These are phyloP conservation scores for Podarcis raffonei DNA, from an alignment of 2,113 vertebrate genomes.

Conservation along the genomic window DNA sequence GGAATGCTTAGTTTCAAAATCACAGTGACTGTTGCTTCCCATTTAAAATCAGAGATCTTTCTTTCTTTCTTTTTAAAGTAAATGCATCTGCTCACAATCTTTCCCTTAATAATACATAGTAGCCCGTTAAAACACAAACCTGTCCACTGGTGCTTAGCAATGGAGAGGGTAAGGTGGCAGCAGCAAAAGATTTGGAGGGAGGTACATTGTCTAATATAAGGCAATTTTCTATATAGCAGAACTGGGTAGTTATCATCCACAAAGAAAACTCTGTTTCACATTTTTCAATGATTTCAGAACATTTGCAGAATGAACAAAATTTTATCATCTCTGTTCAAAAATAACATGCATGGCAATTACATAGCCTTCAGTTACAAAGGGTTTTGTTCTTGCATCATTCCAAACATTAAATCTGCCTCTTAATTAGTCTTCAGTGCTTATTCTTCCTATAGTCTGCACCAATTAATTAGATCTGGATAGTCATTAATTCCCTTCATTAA, in stretches of 20 bases:
- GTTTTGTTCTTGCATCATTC: background rate
- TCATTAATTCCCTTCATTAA: constrained; percentile 55
- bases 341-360: background rate
- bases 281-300: background rate
- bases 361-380: background rate
- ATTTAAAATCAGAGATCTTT: background rate
- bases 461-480: constrained; percentile 45
- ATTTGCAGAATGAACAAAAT: background rate
- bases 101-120: background rate
- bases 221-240: background rate
- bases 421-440: constrained; percentile 54
- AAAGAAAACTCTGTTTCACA: background rate
- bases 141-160: background rate
- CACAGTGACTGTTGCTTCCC: too few species aligned
- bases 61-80: background rate
- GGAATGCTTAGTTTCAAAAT: background rate
- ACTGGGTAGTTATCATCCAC: background rate
- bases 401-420: background rate
- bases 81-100: background rate
- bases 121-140: background rate
- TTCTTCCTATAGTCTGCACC: constrained; percentile 27
- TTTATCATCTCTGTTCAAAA: background rate
- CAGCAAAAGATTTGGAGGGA: background rate
- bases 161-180: too few species aligned
- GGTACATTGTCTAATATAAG: background rate